phyloP scores from a whole-genome alignment of 2,888 invertebrate species.

The Tuta absoluta region DNA sequence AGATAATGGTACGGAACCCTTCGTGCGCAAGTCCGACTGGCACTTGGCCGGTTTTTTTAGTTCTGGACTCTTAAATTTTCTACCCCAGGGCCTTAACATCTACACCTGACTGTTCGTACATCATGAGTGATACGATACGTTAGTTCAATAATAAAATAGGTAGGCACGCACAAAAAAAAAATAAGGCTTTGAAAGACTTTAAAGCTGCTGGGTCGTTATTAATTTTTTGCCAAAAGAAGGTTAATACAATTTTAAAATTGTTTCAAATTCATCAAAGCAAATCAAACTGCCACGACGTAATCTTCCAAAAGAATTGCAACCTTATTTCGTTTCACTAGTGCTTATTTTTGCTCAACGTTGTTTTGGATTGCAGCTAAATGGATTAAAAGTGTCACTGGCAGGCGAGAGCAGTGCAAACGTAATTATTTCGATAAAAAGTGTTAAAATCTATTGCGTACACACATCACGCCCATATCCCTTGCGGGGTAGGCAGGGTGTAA shows the following conservation, averaged over 20 bases:
- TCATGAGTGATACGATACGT: too few species aligned
- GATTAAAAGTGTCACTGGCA: constrained; percentile 10
- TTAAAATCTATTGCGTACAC: not conserved
- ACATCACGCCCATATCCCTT: too few species aligned
- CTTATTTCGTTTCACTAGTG: not conserved
- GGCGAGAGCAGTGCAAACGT: not conserved
- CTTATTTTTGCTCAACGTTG: not conserved
- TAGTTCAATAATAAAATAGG: too few species aligned
- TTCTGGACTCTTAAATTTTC: too few species aligned
- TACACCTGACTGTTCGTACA: too few species aligned
- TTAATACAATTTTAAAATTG: not conserved
- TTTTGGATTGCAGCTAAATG: constrained; percentile 10
- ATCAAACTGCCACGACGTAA: not conserved
- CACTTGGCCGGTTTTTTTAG: too few species aligned
- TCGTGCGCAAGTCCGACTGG: too few species aligned
- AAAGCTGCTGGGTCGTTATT: not conserved
- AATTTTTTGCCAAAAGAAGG: not conserved
- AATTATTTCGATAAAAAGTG: constrained; percentile 9
- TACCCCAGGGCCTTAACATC: too few species aligned
- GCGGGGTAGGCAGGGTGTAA: too few species aligned
- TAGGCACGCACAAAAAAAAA: too few species aligned
- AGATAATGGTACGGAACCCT: too few species aligned
- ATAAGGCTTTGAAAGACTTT: not conserved
- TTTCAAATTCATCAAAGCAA: not conserved
- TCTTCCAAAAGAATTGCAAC: not conserved